Evolutionary conservation across 2,888 invertebrate genomes (phyloP).

Genomic region (Clostera curtula): DNA sequence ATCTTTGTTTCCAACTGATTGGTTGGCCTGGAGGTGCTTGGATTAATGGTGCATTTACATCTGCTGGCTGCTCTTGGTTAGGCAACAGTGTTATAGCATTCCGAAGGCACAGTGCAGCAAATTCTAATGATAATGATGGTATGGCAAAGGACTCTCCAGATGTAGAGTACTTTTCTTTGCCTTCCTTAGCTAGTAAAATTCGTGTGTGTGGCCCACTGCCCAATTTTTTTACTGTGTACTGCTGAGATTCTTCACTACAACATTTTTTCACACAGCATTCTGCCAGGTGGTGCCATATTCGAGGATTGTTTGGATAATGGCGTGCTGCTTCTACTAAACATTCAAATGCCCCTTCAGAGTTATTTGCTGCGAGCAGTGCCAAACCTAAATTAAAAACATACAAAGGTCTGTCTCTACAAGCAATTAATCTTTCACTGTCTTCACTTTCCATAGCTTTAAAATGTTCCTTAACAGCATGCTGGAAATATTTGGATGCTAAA

Average conservation of each 20-base stretch:
- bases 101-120: conserved; percentile 89
- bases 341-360: conserved; percentile 91
- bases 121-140: conserved; percentile 91
- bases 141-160: conserved; percentile 86
- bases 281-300: conserved; percentile 93
- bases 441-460: conserved; percentile 60
- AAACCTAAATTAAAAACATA: conserved; percentile 90
- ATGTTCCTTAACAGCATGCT: conserved; percentile 86
- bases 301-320: conserved; percentile 89
- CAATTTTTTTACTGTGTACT: conserved; percentile 58
- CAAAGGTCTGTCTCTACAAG: conserved; percentile 71
- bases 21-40: conserved; percentile 78
- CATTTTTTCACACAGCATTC: conserved; percentile 90
- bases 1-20: conserved; percentile 75
- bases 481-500: conserved; percentile 85
- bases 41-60: conserved; percentile 41
- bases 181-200: conserved; percentile 51
- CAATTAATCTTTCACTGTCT: conserved; percentile 53
- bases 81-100: conserved; percentile 87
- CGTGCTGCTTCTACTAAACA: conserved; percentile 91
- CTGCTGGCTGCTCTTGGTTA: conserved; percentile 60
- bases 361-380: conserved; percentile 85
- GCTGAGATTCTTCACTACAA: conserved; percentile 71
- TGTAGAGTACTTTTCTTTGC: conserved; percentile 55
- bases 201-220: conserved; percentile 65